Conservation (phyloP, 2,888 invertebrate species). For the Tetranychus piercei region DNA sequence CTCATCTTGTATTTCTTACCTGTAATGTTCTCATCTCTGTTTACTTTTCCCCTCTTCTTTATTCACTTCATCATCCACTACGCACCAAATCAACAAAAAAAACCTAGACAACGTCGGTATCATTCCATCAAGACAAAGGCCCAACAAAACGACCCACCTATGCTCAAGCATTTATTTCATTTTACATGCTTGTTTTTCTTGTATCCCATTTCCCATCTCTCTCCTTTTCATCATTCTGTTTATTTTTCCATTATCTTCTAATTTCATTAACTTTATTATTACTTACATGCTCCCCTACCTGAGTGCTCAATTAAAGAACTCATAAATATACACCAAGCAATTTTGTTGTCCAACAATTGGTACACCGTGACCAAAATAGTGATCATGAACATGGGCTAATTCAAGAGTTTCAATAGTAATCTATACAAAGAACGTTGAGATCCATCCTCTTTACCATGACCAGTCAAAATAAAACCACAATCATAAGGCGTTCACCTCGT, state of each 20-base stretch:
- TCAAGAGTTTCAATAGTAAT: too few relatives aligned
- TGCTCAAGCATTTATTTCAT: neutral
- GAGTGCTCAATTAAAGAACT: neutral
- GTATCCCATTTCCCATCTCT: neutral
- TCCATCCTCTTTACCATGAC: too few relatives aligned
- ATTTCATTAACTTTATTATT: too few relatives aligned
- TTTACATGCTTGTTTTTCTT: neutral
- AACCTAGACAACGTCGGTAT: neutral
- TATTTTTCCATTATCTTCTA: neutral
- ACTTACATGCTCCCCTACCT: neutral
- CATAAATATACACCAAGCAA: neutral
- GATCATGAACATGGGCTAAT: too few relatives aligned
- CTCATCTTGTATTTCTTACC: neutral
- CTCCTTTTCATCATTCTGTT: neutral
- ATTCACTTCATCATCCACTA: neutral
- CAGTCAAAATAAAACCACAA: too few relatives aligned
- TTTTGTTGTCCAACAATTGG: too few relatives aligned
- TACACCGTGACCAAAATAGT: too few relatives aligned
- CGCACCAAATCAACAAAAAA: neutral
- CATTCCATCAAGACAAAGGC: neutral
- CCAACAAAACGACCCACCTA: neutral
- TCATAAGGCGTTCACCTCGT: too few relatives aligned
- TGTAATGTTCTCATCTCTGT: neutral
- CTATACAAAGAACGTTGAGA: too few relatives aligned
- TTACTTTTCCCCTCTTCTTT: neutral